Evolutionary conservation across 1,140 invertebrate species (phyloP), one percentile per base, ranked within the genome.

Genomic region (Drosophila bipectinata): DNA sequence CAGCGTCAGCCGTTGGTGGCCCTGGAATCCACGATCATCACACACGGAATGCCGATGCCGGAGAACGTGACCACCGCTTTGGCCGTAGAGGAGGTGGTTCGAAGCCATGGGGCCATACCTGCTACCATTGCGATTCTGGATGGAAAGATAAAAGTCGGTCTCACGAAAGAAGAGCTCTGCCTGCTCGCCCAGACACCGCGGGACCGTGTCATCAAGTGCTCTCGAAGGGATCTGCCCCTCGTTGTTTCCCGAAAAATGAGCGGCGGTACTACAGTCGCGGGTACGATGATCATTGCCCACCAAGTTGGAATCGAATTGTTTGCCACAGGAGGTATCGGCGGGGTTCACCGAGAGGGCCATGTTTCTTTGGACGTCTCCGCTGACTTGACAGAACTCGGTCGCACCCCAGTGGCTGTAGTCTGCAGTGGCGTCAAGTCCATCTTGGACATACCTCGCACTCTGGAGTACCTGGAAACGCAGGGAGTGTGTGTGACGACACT

Each of bases 401-500:
- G 95, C 52, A 98, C 95, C 63, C 95, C 96, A 6, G 95, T 99
- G 1, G 94, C 97, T 59, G 98, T 99, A 9, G 95, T 99, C 1
- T 99, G 97, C 71, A 97, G 98, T 81, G 99, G 99, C 12, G 95
- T 99, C 37, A 99, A 99, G 93, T 98, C 98, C 34, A 99, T 99
- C 80, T 93, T 99, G 28, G 99, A 99, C 91, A 98, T 99, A 83
- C 95, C 94, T 1, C 95, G 96, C 83, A 99, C 98, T 1, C 93
- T 99, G 28, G 99, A 99, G 92, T 99, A 96, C 91, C 92, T 99
- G 96, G 98, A 99, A 94, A 99, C 98, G 1, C 95, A 98, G 92
- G 98, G 98, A 7, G 98, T 99, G 0, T 96, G 96, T 83, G 97
- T 99, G 0, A 94, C 95, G 44, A 95, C 96, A 1, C 95, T 95